phyloP scores from a whole-genome alignment of 1,140 invertebrate genomes.

The Orchestia grillus region DNA sequence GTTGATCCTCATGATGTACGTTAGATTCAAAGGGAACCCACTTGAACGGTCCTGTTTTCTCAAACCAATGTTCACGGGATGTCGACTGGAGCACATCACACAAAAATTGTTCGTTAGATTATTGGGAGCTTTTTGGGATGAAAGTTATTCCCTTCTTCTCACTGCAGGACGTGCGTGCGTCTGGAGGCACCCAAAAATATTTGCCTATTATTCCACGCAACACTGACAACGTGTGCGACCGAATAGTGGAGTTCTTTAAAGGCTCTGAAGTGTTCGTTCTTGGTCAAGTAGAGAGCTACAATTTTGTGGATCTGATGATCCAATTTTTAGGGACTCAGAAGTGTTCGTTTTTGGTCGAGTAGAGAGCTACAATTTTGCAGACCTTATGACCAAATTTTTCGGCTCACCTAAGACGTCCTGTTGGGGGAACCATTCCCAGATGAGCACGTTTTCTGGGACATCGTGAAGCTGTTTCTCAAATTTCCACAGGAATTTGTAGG shows the following conservation, averaged over 20 bases:
- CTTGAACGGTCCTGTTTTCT: too few species aligned
- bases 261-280: background rate
- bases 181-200: background rate
- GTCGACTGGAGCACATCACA: too few species aligned
- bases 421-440: slow-evolving; percentile 59
- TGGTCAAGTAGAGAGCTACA: background rate
- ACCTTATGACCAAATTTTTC: background rate
- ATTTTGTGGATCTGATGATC: background rate
- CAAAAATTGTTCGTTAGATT: too few species aligned
- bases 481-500: slow-evolving; percentile 75
- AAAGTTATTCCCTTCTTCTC: background rate
- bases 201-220: background rate
- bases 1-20: too few species aligned
- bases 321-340: background rate
- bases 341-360: background rate
- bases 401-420: slow-evolving; percentile 52
- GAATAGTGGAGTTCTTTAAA: background rate
- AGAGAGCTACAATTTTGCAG: background rate
- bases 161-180: background rate
- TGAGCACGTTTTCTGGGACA: slow-evolving; percentile 67
- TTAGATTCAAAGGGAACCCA: too few species aligned
- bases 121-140: too few species aligned
- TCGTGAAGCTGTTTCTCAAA: slow-evolving; percentile 69
- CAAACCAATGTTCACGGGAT: too few species aligned
- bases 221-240: background rate